Evolutionary conservation across 2,113 vertebrate species (phyloP), one percentile per base, ranked within the genome.

Genomic region (Bos javanicus): DNA sequence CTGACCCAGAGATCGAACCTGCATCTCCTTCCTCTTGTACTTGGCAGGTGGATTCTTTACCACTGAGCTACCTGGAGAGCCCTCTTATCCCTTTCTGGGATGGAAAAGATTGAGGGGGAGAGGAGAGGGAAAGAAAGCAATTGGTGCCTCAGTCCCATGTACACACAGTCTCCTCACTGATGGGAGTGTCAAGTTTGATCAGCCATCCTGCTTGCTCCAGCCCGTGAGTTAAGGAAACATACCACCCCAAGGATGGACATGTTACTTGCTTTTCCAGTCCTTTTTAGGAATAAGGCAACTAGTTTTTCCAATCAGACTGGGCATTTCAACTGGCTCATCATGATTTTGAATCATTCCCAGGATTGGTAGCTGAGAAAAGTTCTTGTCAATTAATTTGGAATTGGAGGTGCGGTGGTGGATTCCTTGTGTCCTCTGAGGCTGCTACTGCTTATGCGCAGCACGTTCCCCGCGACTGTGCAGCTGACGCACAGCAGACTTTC

Each of bases 401-500:
- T 36, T 43, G 62, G n/a, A 14, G 21, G 8, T 9, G 8, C 10
- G 12, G 28, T 36, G 48, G 89, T 33, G 46, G 23, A 17, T 23
- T 56, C 26, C 33, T 64, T 71, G 28, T 56, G 46, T n/a, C 28
- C 43, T 60, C 17, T 76, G 74, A 21, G 30, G 2, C 50, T 78
- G 26, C 85, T 95, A 94, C 52, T 96, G 83, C 85, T 97, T 90
- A 81, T 67, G 33, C 98, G 86, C 0, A 60, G 91, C 97, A 97
- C 85, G 57, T 92, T 95, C 96, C 95, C 94, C 21, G 82, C 88
- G 67, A n/a, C 62, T 64, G 56, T 94, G 87, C 96, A 94, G 98
- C 97, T 98, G 98, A 97, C 2, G 2, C n/a, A 30, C 60, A 90
- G 74, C 91, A 92, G 96, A 90, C 95, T 98, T 86, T 16, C 7